Base-by-base conservation (phyloP, 23 tunicate species). In the Trididemnum nubilum region DNA sequence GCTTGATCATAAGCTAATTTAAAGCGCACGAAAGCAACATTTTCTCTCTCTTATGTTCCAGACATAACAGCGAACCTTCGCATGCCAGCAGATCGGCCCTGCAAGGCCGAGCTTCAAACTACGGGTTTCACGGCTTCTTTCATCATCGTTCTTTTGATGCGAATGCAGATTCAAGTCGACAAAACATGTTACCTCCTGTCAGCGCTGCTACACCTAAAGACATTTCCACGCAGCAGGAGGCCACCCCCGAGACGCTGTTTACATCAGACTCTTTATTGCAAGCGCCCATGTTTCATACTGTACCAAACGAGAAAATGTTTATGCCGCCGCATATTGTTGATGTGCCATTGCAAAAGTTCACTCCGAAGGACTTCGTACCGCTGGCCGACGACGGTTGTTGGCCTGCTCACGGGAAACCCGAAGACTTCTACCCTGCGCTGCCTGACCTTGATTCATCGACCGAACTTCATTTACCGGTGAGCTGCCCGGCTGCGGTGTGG, bases 91-190 rank as follows among this genome's bases (percentile, higher is more conserved):
- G n/a, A n/a, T n/a, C n/a, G n/a, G n/a, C n/a, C n/a, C n/a, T n/a
- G n/a, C n/a, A n/a, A n/a, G n/a, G n/a, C n/a, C n/a, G n/a, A n/a
- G n/a, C n/a, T n/a, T 31, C 74, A 31, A 67, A 33, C 22, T 67
- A 31, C n/a, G 54, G 54, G 12, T 15, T 44, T 33, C 33, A 31
- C n/a, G 54, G 54, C 54, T 15, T 44, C 7, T 73, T 73, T 39
- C 79, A 73, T 73, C 79, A 49, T 39, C 25, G 60, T 19, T 73
- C 38, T 33, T 30, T 4, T 67, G n/a, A 67, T 30, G 7, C 31
- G 7, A 67, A 12, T 33, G 74, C 3, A 2, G 21, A 32, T 5
- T 9, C 37, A 31, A 32, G 21, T 67, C 54, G 15, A 44, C 74
- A 33, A 31, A 31, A 32, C 25, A 44, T 44, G 54, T 15, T 33